Conservation (phyloP, 2,113 vertebrate genomes). For the Lethenteron reissneri region DNA sequence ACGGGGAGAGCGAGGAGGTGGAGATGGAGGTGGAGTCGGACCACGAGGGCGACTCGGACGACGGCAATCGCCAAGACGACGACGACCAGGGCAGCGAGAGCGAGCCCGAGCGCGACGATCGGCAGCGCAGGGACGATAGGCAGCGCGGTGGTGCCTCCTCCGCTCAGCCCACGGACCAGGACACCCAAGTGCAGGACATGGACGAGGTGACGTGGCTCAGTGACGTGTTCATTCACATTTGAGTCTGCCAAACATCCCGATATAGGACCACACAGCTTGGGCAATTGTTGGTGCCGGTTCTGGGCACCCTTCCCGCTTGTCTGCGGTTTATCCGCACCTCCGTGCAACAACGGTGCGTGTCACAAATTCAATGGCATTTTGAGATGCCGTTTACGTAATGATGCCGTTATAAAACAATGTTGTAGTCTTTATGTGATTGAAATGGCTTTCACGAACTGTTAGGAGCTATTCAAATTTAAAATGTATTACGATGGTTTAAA, state of each 20-base stretch:
- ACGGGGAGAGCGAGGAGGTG: slow-evolving; percentile 90
- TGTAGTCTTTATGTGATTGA: too few species aligned
- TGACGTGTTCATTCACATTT: too few species aligned
- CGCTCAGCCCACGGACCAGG: slow-evolving; percentile 58
- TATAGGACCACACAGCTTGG: too few species aligned
- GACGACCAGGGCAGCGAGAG: not conserved
- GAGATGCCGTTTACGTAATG: too few species aligned
- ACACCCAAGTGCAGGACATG: slow-evolving; percentile 96
- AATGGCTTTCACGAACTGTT: not conserved
- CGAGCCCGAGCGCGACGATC: not conserved
- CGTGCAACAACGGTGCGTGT: too few species aligned
- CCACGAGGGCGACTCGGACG: slow-evolving; percentile 59
- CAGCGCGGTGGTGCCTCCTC: slow-evolving; percentile 14
- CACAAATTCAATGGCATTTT: too few species aligned
- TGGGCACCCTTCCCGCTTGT: too few species aligned
- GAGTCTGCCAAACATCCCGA: too few species aligned
- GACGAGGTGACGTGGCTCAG: slow-evolving; percentile 43
- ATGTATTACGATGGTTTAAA: not conserved
- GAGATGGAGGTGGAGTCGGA: slow-evolving; percentile 99
- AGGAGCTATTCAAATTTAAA: not conserved
- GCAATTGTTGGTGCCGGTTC: too few species aligned
- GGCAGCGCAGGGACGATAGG: not conserved
- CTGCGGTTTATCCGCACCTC: too few species aligned
- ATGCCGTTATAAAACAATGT: too few species aligned
- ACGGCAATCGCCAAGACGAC: slow-evolving; percentile 29